These are phyloP conservation scores for Heliconius congener DNA, from an alignment of 1,140 invertebrate genomes.

Conservation along the genomic window DNA sequence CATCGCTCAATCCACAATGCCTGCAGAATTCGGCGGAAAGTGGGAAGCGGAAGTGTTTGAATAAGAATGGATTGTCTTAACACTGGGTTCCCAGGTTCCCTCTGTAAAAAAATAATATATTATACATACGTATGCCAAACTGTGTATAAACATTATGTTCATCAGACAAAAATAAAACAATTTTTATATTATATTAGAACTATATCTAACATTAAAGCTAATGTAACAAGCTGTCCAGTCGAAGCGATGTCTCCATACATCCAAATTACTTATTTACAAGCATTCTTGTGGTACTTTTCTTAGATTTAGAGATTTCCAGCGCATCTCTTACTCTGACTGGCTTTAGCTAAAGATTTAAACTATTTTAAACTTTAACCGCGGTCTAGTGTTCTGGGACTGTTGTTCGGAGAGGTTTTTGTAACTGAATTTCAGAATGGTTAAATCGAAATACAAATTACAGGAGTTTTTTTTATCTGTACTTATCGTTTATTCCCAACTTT, in stretches of 20 bases:
- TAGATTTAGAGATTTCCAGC: not conserved
- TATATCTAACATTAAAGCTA: no score
- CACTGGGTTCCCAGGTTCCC: no score
- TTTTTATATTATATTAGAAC: no score
- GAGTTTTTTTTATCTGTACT: not conserved
- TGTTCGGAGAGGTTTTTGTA: not conserved
- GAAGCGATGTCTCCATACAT: not conserved
- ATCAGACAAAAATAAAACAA: no score
- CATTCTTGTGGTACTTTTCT: not conserved
- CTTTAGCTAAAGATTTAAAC: slow-evolving; percentile 1
- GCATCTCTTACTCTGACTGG: slow-evolving; percentile 3
- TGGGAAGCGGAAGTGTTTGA: no score
- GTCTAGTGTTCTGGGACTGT: not conserved
- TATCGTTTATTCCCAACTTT: no score
- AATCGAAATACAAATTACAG: not conserved
- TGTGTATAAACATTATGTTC: no score
- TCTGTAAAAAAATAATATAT: no score
- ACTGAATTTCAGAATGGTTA: not conserved
- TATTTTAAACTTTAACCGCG: slow-evolving; percentile 9
- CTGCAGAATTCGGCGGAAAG: no score
- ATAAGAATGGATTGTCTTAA: no score
- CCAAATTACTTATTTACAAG: not conserved
- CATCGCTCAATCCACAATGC: no score
- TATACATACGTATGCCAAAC: no score
- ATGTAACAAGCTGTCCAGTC: not conserved